Evolutionary conservation across 1,140 invertebrate species (phyloP), one percentile per base, ranked within the genome.

Genomic region (Melipona quadrifasciata): DNA sequence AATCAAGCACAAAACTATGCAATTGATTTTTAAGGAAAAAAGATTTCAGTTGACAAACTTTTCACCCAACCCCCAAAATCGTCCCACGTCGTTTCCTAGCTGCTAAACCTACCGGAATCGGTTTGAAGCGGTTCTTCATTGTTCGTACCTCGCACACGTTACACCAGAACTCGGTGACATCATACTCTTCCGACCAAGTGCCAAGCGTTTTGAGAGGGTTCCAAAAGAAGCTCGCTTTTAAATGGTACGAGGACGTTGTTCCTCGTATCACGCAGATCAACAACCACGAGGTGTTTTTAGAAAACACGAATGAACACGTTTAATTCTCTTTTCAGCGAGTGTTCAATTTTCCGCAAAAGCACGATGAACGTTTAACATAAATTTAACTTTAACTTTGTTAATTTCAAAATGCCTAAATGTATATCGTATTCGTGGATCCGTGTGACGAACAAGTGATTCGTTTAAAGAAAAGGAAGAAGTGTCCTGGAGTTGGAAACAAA

Each of bases 201-300:
- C 87, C 86, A 89, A 89, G 74, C 75, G 12, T 64, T 58, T 88
- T 88, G 87, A 89, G 55, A 79, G 47, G 72, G 57, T 87, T 89
- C 83, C 87, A 89, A 88, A 80, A 80, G 64, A 81, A 85, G 47
- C 68, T 79, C 51, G 21, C 65, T 65, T 88, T 70, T 71, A 82
- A 79, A 87, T 82, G 74, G 58, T 82, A 89, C 82, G 70, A 82
- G 86, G 75, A 89, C 82, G 74, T 85, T 87, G 72, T 89, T 85
- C 65, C n/a, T 31, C 64, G 64, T 65, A 61, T 39, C 34, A 2
- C 11, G n/a, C 53, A 34, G 6, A 68, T 31, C 12, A 61, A 61
- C 39, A 47, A 47, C 39, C 39, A 61, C 12, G 58, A 61, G 11
- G 14, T 61, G 24, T 61, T 12, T 12, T 61, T 14, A 24, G 10